A percentile compares a stretch with the other conserved stretches of the same genome.
Evolutionary conservation across 2,888 invertebrate species (phyloP).

Genomic region (Eupeodes luniger): DNA sequence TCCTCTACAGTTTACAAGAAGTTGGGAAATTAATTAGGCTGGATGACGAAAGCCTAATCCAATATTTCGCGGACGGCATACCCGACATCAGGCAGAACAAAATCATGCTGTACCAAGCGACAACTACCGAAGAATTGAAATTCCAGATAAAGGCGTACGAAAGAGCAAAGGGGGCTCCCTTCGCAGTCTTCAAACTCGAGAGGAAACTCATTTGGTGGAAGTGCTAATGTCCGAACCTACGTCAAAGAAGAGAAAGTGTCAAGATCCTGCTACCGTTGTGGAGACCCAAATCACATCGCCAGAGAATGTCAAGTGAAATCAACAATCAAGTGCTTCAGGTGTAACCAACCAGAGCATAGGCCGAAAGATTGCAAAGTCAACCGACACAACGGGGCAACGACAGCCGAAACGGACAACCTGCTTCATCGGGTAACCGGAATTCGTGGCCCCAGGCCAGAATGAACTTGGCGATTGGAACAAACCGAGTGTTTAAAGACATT

Average conservation of each 20-base stretch:
- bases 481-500: no score
- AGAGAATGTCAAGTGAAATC: no score
- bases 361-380: no score
- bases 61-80: conserved; percentile 60
- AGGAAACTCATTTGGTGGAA: background rate
- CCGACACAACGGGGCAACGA: no score
- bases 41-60: conserved; percentile 59
- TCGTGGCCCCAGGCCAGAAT: no score
- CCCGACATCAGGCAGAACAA: conserved; percentile 18
- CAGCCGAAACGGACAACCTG: no score
- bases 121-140: conserved; percentile 31
- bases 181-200: conserved; percentile 9
- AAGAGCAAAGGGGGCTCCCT: conserved; percentile 21
- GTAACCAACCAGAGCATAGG: no score
- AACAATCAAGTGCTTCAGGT: no score
- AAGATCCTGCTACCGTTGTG: background rate
- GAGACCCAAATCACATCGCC: no score
- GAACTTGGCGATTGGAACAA: no score
- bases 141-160: conserved; percentile 48
- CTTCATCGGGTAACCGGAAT: no score
- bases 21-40: conserved; percentile 44
- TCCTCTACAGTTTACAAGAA: conserved; percentile 52
- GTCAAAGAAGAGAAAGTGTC: no score
- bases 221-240: background rate
- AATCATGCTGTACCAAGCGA: conserved; percentile 47